phyloP scores from a whole-genome alignment of 2,888 invertebrate species.

The Cordilura impudica region DNA sequence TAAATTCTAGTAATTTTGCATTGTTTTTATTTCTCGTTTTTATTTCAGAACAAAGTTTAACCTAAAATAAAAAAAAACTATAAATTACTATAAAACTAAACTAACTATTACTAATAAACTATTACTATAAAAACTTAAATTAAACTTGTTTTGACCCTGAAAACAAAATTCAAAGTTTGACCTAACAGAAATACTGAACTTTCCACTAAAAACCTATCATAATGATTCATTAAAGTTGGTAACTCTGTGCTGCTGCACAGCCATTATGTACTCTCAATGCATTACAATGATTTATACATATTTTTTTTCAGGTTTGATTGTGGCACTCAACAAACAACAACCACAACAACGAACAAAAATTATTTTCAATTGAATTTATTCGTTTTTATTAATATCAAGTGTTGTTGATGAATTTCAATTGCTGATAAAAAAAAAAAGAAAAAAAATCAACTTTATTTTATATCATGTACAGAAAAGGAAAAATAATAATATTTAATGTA shows the following conservation, averaged over 20 bases:
- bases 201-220: too few relatives aligned
- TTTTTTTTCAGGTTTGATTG: slow-evolving; percentile 47
- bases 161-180: too few relatives aligned
- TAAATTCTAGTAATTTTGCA: too few relatives aligned
- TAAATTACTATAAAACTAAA: too few relatives aligned
- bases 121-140: too few relatives aligned
- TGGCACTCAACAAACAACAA: slow-evolving; percentile 8
- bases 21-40: too few relatives aligned
- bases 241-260: background rate
- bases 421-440: slow-evolving; percentile 18
- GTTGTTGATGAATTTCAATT: slow-evolving; percentile 66
- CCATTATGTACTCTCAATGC: background rate
- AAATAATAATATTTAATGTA: slow-evolving; percentile 12
- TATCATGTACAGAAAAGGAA: background rate
- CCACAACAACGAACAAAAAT: slow-evolving; percentile 63
- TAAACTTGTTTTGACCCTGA: too few relatives aligned
- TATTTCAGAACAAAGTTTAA: too few relatives aligned
- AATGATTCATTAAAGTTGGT: too few relatives aligned
- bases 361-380: slow-evolving; percentile 73
- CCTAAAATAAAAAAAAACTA: too few relatives aligned
- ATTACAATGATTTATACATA: slow-evolving; percentile 41
- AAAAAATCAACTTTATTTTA: background rate
- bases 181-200: too few relatives aligned
- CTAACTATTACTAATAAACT: too few relatives aligned
- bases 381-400: slow-evolving; percentile 72